Conservation (phyloP, 1,140 invertebrate genomes). For the Laupala kohalensis region DNA sequence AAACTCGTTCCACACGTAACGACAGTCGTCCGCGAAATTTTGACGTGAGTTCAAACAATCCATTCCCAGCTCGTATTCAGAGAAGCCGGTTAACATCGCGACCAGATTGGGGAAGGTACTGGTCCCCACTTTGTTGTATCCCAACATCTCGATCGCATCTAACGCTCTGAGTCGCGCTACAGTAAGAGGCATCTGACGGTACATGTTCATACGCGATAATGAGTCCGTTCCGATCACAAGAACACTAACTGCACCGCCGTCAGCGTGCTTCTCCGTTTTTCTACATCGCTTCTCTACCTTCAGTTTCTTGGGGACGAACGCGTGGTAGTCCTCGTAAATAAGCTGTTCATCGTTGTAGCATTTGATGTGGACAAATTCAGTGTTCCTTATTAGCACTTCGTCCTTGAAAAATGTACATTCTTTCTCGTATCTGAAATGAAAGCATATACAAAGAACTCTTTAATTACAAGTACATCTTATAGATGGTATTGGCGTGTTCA, state of each 20-base stretch:
- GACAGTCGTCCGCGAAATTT: conserved; percentile 41
- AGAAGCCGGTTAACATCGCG: conserved; percentile 54
- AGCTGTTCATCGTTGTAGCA: conserved; percentile 33
- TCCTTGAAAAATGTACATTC: conserved; percentile 30
- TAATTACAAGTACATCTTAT: background rate
- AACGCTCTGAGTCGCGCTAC: conserved; percentile 34
- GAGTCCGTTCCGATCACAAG: conserved; percentile 74
- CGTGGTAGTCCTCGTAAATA: conserved; percentile 53
- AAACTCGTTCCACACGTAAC: conserved; percentile 42
- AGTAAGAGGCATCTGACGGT: conserved; percentile 66
- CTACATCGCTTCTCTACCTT: too few relatives aligned
- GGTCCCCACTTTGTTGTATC: conserved; percentile 68
- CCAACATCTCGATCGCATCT: conserved; percentile 51
- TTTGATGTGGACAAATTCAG: conserved; percentile 50
- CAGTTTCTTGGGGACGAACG: conserved; percentile 42
- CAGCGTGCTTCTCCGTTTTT: too few relatives aligned
- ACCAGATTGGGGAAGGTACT: conserved; percentile 75
- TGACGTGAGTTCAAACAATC: conserved; percentile 37
- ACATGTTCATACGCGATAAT: conserved; percentile 71
- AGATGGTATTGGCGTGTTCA: background rate
- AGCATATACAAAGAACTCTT: background rate
- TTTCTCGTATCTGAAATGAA: conserved; percentile 26
- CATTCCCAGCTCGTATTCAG: conserved; percentile 40
- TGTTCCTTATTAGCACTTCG: conserved; percentile 28
- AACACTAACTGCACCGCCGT: conserved; percentile 42